Evolutionary conservation across 2,113 vertebrate genomes (phyloP).

Genomic region (Daboia siamensis): DNA sequence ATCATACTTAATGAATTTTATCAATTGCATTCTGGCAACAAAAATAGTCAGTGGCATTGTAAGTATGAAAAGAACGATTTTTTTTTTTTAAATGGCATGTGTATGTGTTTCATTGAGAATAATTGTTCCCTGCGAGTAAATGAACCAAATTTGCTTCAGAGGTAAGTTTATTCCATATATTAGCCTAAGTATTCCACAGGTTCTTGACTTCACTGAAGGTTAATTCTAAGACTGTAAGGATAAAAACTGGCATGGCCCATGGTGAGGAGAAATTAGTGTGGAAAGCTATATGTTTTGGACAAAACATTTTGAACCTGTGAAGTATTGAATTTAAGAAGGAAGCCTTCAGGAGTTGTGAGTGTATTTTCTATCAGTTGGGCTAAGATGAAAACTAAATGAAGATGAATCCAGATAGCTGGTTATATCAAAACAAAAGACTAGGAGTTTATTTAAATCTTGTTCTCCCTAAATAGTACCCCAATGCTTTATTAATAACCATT

Average conservation of each 20-base stretch:
- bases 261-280: constrained; percentile 3
- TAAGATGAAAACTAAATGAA: constrained; percentile 13
- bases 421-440: constrained; percentile 26
- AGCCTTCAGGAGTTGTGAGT: not conserved
- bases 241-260: not conserved
- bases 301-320: constrained; percentile 24
- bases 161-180: constrained; percentile 45
- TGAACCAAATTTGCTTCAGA: constrained; percentile 44
- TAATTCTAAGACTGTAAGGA: constrained; percentile 53
- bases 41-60: constrained; percentile 40
- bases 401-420: constrained; percentile 19
- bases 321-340: not conserved
- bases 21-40: constrained; percentile 55
- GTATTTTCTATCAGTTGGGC: not conserved
- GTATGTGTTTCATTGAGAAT: constrained; percentile 37
- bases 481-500: constrained; percentile 63
- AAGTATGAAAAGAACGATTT: constrained; percentile 52
- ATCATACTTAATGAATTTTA: constrained; percentile 50
- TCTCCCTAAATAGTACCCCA: constrained; percentile 45
- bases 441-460: constrained; percentile 42
- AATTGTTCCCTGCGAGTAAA: constrained; percentile 54
- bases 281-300: constrained; percentile 23
- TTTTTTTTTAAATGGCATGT: constrained; percentile 49
- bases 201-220: constrained; percentile 55
- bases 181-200: constrained; percentile 54